Conservation (phyloP, 2,113 vertebrate genomes). For the Myxocyprinus asiaticus region DNA sequence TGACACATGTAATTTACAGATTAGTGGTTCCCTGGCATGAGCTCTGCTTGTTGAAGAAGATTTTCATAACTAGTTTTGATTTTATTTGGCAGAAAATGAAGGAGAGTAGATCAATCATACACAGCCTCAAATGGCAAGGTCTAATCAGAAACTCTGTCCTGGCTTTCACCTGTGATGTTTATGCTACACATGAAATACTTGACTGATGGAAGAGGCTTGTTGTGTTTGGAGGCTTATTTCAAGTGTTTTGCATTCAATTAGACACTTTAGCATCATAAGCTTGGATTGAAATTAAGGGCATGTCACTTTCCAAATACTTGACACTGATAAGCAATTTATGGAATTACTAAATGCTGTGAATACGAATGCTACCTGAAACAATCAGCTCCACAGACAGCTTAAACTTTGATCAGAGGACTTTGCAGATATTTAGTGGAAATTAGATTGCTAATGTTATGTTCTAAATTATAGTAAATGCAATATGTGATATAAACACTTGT, state of each 20-base stretch:
- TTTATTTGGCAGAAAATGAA: not conserved
- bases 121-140: not conserved
- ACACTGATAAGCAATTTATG: not conserved
- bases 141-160: too few relatives aligned
- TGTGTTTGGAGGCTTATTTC: slow-evolving; percentile 17
- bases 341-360: not conserved
- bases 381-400: too few relatives aligned
- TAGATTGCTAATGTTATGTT: too few relatives aligned
- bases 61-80: not conserved
- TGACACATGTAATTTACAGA: not conserved
- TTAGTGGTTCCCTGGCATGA: not conserved
- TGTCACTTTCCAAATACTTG: slow-evolving; percentile 1
- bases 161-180: slow-evolving; percentile 3
- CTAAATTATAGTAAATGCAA: too few relatives aligned
- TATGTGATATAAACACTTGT: too few relatives aligned
- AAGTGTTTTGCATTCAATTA: slow-evolving; percentile 15
- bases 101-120: not conserved
- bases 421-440: too few relatives aligned
- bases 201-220: slow-evolving; percentile 19
- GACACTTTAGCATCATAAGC: not conserved
- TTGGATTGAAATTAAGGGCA: not conserved
- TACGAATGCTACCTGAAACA: not conserved
- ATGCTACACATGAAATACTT: slow-evolving; percentile 1
- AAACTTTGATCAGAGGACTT: not conserved
- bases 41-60: too few relatives aligned